Percentiles rank a stretch among this genome's conserved stretches.
Conservation (phyloP, 2,888 invertebrate species). For the Thyatira batis region DNA sequence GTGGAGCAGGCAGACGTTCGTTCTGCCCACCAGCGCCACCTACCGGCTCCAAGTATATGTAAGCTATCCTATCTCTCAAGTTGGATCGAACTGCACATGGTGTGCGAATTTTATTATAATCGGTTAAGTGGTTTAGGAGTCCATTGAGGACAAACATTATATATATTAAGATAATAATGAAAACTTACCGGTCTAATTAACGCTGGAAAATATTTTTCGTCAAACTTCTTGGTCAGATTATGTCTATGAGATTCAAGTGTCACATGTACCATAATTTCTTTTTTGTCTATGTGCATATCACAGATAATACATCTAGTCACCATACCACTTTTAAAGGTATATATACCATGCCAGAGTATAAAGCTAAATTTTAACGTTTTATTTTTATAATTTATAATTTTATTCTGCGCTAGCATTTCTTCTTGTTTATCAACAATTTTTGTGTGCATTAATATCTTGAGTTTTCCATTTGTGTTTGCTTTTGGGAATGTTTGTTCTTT, state of each 20-base stretch:
- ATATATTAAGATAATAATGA: no score
- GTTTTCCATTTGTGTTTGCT: not conserved
- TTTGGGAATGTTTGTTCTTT: not conserved
- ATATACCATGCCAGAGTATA: not conserved
- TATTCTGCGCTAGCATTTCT: not conserved
- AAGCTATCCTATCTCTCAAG: no score
- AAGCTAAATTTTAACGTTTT: not conserved
- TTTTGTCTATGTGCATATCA: not conserved
- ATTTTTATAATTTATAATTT: not conserved
- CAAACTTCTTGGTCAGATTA: not conserved
- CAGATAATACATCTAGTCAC: not conserved
- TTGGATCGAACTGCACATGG: no score
- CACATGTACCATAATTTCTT: not conserved
- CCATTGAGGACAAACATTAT: no score
- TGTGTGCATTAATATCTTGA: no score
- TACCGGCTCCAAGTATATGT: no score
- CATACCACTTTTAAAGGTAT: not conserved
- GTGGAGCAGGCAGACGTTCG: no score
- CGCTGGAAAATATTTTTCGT: not conserved
- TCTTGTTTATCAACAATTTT: not conserved
- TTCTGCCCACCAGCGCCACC: no score
- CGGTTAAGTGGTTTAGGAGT: no score
- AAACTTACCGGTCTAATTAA: not conserved
- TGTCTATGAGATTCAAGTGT: not conserved
- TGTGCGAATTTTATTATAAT: no score